These are phyloP conservation scores for Pseudomyrmex sp. DNA, from an alignment of 1,140 invertebrate genomes.

Conservation along the genomic window DNA sequence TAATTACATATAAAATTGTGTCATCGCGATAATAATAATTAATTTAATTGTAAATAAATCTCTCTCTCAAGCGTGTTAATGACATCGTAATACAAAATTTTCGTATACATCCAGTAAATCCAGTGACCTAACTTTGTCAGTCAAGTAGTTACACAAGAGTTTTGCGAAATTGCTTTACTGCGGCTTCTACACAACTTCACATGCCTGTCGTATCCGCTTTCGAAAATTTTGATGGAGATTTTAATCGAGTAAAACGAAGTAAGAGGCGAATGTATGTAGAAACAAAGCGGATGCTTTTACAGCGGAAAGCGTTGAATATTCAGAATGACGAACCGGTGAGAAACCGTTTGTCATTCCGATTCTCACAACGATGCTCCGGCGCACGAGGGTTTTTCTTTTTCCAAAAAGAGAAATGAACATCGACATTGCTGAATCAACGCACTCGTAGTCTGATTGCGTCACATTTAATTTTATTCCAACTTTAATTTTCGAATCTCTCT, in stretches of 20 bases:
- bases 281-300: constrained; percentile 52
- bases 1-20: no score
- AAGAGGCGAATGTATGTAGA: constrained; percentile 16
- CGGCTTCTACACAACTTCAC: constrained; percentile 39
- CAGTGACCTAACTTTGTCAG: constrained; percentile 15
- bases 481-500: no score
- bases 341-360: constrained; percentile 14
- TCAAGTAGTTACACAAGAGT: constrained; percentile 16
- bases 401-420: constrained; percentile 13
- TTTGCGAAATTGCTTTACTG: constrained; percentile 27
- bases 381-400: background rate
- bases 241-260: constrained; percentile 53
- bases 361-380: background rate
- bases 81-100: constrained; percentile 20
- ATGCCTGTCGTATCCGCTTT: constrained; percentile 24
- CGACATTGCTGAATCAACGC: background rate
- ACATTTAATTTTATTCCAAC: no score
- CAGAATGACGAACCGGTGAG: constrained; percentile 61
- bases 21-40: no score
- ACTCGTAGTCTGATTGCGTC: no score
- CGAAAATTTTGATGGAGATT: constrained; percentile 58
- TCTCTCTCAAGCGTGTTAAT: background rate
- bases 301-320: constrained; percentile 62
- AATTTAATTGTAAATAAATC: no score
- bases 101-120: constrained; percentile 30